Base-by-base conservation (phyloP, 2,888 invertebrate species). In the Cyclophora punctaria region DNA sequence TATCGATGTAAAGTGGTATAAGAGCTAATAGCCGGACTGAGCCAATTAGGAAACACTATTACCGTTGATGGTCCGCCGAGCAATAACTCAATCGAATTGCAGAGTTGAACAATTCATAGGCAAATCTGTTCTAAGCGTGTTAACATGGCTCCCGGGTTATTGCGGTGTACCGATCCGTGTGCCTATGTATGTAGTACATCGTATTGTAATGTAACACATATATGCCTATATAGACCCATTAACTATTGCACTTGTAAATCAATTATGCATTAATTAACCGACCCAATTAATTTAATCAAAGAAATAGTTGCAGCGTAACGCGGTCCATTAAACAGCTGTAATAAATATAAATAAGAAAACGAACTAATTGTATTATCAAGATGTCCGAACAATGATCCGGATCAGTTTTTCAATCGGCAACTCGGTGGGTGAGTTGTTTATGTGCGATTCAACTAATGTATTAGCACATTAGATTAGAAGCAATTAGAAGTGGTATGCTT, bases 91-190 rank as follows among this genome's bases (percentile, higher is more conserved):
- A 73, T 74, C 65, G 71, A 73, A 76, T 72, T 73, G 72, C 66
- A 68, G 73, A 77, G 69, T 74, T 78, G 71, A 77, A 77, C 80
- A 80, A 83, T 85, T 85, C 83, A 82, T 80, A 78, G 75, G 73
- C 79, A 81, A 85, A 85, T 83, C 83, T 81, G 77, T 64, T 75
- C 67, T 78, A 79, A 82, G 78, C 80, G 74, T 79, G 83, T 84
- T 83, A 84, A 85, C 83, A 85, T 73, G 73, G 78, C 75, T 78
- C 66, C 65, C 62, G 73, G 80, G 79, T 73, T 80, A 80, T 79
- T 83, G 82, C 74, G 79, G 79, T 78, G 71, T 71, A 73, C 76
- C 72, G 69, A 74, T 68, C 71, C 75, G 66, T 77, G 68, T 71
- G 69, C 69, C 66, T 66, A 55, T 57, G 47, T 53, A 43, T 7